phyloP scores from a whole-genome alignment of 2,113 vertebrate genomes.

The Manacus vitellinus region DNA sequence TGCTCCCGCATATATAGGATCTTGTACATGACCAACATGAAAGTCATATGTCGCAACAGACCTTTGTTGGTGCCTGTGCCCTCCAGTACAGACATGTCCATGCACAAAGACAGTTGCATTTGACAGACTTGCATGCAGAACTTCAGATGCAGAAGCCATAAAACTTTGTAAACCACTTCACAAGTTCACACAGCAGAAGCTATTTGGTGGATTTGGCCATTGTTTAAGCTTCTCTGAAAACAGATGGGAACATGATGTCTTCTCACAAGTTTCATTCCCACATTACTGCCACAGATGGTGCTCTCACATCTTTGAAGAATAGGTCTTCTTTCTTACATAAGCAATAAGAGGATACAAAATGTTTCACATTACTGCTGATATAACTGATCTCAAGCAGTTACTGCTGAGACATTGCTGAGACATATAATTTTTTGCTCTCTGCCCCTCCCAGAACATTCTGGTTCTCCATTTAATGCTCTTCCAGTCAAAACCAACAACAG shows the following conservation, averaged over 20 bases:
- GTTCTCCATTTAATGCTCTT: not conserved
- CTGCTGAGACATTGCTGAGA: not conserved
- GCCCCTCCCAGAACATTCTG: not conserved
- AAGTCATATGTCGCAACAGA: not conserved
- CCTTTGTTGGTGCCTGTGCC: not conserved
- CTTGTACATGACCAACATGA: not conserved
- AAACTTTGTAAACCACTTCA: constrained; percentile 30
- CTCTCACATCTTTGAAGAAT: constrained; percentile 10
- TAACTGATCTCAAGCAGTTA: constrained; percentile 16
- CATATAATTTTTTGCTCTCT: not conserved
- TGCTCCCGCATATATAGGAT: not conserved
- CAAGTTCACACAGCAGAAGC: constrained; percentile 19
- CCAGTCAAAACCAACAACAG: not conserved
- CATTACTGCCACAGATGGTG: constrained; percentile 16
- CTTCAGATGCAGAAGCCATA: constrained; percentile 34
- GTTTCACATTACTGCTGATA: not conserved
- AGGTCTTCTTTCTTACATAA: constrained; percentile 20
- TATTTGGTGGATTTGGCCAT: not conserved
- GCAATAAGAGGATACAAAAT: constrained; percentile 41
- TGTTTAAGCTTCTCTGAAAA: constrained; percentile 56
- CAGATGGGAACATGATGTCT: constrained; percentile 50
- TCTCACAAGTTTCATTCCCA: not conserved
- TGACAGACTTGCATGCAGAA: not conserved
- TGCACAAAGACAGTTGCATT: not conserved
- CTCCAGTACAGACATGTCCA: not conserved